Percentiles rank a stretch among this genome's conserved stretches.
Evolutionary conservation across 2,113 vertebrate species (phyloP).

Genomic region (Lagopus leucura): DNA sequence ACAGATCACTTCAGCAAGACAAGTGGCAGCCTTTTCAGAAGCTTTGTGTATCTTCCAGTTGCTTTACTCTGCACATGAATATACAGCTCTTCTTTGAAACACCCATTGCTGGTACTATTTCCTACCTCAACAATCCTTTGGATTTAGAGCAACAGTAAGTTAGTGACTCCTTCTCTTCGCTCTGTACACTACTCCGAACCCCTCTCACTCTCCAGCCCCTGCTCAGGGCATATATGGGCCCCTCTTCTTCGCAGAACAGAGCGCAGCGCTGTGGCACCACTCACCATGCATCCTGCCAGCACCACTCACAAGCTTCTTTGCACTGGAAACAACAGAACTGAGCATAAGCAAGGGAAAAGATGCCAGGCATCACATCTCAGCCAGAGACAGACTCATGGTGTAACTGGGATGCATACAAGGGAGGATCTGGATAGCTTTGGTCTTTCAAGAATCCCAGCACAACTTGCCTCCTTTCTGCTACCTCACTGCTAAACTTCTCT

Average conservation of each 20-base stretch:
- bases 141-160: background rate
- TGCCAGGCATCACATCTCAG: background rate
- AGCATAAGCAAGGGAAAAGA: background rate
- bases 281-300: background rate
- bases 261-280: background rate
- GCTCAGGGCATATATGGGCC: rapidly evolving
- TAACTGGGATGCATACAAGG: rapidly evolving
- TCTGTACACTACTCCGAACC: background rate
- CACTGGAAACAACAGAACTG: background rate
- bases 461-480: background rate
- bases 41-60: background rate
- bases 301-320: background rate
- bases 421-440: background rate
- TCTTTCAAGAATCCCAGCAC: background rate
- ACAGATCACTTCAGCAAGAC: background rate
- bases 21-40: conserved; percentile 20
- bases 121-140: background rate
- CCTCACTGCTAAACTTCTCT: background rate
- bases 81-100: background rate
- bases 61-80: background rate
- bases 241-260: background rate
- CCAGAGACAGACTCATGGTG: rapidly evolving
- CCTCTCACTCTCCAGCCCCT: background rate
- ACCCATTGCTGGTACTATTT: background rate
- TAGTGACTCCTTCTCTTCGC: background rate